Conservation (phyloP, 2,797 vertebrate genomes). For the Myotis myotis region DNA sequence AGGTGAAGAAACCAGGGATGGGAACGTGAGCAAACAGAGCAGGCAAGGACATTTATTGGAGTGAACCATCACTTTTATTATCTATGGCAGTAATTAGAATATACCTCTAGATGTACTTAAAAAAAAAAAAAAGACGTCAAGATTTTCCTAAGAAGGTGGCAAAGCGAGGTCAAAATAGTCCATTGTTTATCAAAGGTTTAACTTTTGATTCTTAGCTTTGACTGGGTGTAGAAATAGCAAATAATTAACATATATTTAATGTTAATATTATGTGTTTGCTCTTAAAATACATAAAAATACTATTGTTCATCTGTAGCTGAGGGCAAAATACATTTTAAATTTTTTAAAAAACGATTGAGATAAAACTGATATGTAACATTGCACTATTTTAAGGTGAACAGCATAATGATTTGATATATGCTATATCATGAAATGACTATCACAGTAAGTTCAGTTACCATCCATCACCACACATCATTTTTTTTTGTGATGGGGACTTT, state of each 20-base stretch:
- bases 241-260: neutral
- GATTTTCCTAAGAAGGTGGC: neutral
- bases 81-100: neutral
- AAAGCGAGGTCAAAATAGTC: neutral
- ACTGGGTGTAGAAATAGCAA: neutral
- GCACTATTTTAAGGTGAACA: neutral
- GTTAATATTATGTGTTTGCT: neutral
- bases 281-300: neutral
- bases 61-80: neutral
- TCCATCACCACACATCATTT: neutral
- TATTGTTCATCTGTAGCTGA: neutral
- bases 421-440: neutral
- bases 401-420: neutral
- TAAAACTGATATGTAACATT: neutral
- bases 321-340: neutral
- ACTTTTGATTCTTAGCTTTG: neutral
- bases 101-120: neutral
- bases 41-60: neutral
- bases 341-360: neutral
- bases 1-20: neutral
- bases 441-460: neutral
- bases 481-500: neutral
- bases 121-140: neutral
- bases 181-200: neutral
- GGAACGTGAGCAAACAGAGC: neutral